Base-by-base conservation (phyloP, 2,797 vertebrate genomes). In the Sebastes steindachneri region DNA sequence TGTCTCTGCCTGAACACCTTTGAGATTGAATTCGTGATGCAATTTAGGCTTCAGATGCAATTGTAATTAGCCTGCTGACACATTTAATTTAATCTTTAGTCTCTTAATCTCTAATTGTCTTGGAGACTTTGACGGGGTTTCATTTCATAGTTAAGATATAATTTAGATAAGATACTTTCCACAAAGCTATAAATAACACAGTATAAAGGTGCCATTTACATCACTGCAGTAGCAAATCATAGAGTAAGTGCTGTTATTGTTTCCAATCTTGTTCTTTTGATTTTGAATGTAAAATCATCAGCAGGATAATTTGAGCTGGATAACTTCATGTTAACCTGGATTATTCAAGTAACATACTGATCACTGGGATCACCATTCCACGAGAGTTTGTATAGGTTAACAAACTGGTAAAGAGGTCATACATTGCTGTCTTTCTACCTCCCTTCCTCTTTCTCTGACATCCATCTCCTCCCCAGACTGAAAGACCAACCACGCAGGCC, bases 21-120 rank as follows among this genome's bases (percentile, higher is more conserved):
- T n/a, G 31, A 71, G 62, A 75, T 69, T 80, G 14, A 70, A 85
- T 83, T 88, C n/a, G 25, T 57, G 58, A 73, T 63, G 25, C n/a
- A 75, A 57, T 72, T 53, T 57, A 45, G 19, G 54, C 26, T 71
- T 72, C 59, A 72, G 45, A 45, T 80, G 63, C 37, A 57, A 65
- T 35, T 77, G 59, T 33, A 80, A 82, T 86, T 82, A 86, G 57
- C 66, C 73, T 55, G 33, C 53, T 78, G 69, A 82, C 70, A 73
- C 23, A 45, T 72, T 82, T 59, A 65, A 75, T 84, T 64, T 33
- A 64, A 77, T 80, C 66, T 75, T 69, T 26, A 63, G n/a, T 73
- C 26, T 63, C 28, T 28, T 75, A 65, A 62, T 74, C 65, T 75
- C 25, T 77, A 54, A 68, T 73, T 80, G 53, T 51, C 53, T 68